Conservation (phyloP, 2,113 vertebrate genomes). For the Rissa tridactyla region DNA sequence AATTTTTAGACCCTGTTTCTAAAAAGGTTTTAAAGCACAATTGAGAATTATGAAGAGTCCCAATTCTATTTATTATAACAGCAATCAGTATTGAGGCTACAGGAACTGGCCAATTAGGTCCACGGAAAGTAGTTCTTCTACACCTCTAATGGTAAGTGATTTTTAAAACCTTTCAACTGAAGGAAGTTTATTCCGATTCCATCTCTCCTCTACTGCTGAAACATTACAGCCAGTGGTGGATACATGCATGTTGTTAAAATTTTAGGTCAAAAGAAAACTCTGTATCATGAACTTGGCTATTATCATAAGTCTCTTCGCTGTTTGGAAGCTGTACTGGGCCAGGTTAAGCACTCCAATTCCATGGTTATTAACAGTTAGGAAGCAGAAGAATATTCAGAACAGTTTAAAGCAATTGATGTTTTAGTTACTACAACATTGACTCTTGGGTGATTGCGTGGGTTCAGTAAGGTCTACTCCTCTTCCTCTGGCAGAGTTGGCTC, state of each 20-base stretch:
- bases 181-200: conserved; percentile 62
- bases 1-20: conserved; percentile 64
- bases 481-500: conserved; percentile 83
- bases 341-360: conserved; percentile 84
- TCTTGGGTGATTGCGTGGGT: conserved; percentile 89
- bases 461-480: conserved; percentile 96
- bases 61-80: conserved; percentile 55
- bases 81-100: conserved; percentile 59
- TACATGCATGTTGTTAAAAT: conserved; percentile 87
- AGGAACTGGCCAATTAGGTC: conserved; percentile 66
- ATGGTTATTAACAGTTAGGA: conserved; percentile 82
- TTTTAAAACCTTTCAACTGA: conserved; percentile 57
- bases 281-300: conserved; percentile 94
- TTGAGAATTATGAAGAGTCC: conserved; percentile 26
- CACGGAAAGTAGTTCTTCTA: conserved; percentile 50
- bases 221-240: conserved; percentile 84
- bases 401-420: conserved; percentile 69
- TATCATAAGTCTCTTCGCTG: conserved; percentile 86
- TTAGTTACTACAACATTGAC: conserved; percentile 96
- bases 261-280: conserved; percentile 84
- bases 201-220: conserved; percentile 73
- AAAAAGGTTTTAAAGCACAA: conserved; percentile 63
- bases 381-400: conserved; percentile 76
- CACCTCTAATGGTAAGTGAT: conserved; percentile 37
- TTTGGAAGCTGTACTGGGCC: conserved; percentile 84